Base-by-base conservation (phyloP, 2,113 vertebrate genomes). In the Hiodon alosoides region DNA sequence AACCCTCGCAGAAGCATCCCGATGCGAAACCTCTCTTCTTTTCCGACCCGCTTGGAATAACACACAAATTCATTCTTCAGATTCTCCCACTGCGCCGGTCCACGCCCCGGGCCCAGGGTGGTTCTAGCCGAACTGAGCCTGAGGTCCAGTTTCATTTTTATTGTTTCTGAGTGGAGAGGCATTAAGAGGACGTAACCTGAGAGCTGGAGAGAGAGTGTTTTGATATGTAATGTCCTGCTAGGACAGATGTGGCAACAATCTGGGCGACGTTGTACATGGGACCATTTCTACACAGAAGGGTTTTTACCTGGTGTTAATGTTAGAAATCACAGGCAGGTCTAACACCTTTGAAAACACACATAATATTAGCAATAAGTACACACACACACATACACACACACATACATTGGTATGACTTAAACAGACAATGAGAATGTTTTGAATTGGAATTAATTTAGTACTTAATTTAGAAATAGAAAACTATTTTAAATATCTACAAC, bases 51-150 rank as follows among this genome's bases (percentile, higher is more conserved):
- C 55, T 77, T 72, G 55, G 61, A 72, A 72, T 71, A 77, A 67
- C 70, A 77, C 61, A 77, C 62, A 72, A 70, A 77, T 66, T 54
- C 64, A 67, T 67, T 77, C 76, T 58, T 72, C 10, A 64, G 59
- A 72, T 67, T 67, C 54, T 64, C 76, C 48, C 70, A 53, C 52
- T 8, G 48, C 67, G 58, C 10, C 51, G 16, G 10, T 46, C 11
- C 51, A 51, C 16, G 4, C 46, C 72, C 47, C 64, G 58, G 17
- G 31, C 62, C 17, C 7, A 8, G 17, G 13, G 31, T 64, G 67
- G 53, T 59, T 47, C 61, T 55, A 10, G 9, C 7, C n/a, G 54
- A 74, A 46, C 73, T 31, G 4, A 54, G 52, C 5, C 64, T 58
- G 17, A 67, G 62, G 46, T 65, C 47, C 5, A 10, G 50, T 66